Percentiles rank a stretch among this genome's conserved stretches.
These are phyloP conservation scores for Pithys albifrons DNA, from an alignment of 2,113 vertebrate species.

Conservation along the genomic window DNA sequence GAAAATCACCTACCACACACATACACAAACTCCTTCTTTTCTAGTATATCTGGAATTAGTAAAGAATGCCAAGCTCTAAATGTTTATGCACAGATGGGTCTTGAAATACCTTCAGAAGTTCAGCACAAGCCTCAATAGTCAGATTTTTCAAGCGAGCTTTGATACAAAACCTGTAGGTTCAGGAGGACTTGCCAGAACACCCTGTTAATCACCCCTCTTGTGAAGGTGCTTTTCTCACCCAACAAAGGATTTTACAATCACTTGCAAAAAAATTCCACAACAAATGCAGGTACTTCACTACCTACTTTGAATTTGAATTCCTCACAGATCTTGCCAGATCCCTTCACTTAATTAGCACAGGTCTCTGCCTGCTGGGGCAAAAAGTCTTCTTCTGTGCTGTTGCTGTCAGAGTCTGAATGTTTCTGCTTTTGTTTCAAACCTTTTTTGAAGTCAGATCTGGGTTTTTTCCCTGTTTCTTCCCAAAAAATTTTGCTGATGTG, in stretches of 20 bases:
- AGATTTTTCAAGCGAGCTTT: neutral
- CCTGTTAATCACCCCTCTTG: neutral
- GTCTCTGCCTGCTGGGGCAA: neutral
- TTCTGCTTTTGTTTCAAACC: neutral
- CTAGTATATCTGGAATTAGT: neutral
- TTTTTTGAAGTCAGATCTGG: neutral
- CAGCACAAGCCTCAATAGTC: neutral
- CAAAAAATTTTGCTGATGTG: neutral
- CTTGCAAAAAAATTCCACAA: neutral
- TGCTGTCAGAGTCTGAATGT: neutral
- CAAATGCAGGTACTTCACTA: slow-evolving; percentile 18
- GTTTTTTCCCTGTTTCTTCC: neutral
- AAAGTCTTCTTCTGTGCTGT: neutral
- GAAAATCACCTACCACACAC: neutral
- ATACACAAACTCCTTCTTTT: neutral
- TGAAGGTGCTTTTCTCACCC: neutral
- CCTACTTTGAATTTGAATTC: slow-evolving; percentile 34
- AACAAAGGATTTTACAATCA: neutral
- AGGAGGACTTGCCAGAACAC: slow-evolving; percentile 40
- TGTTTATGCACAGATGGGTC: slow-evolving; percentile 12
- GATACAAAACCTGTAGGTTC: neutral
- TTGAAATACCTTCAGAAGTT: neutral
- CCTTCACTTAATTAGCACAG: neutral
- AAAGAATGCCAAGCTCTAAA: slow-evolving; percentile 22
- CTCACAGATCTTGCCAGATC: slow-evolving; percentile 34